phyloP scores from a whole-genome alignment of 2,113 vertebrate genomes.

The Hylia prasina region DNA sequence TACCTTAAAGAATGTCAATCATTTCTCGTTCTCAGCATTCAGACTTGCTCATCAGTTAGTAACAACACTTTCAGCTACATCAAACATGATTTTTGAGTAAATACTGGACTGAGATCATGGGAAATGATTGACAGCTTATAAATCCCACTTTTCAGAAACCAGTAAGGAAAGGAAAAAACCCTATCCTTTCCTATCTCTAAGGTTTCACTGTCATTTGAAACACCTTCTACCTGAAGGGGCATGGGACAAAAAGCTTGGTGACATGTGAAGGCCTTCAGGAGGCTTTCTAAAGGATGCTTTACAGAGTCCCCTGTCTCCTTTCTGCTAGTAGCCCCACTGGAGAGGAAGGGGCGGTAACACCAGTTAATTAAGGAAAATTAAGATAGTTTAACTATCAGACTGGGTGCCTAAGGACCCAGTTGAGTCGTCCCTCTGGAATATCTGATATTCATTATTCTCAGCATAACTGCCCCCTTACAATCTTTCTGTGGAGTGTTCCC shows the following conservation, averaged over 20 bases:
- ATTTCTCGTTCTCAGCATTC: conserved; percentile 60
- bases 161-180: background rate
- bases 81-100: conserved; percentile 66
- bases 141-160: conserved; percentile 3
- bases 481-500: background rate
- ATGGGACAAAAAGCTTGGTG: background rate
- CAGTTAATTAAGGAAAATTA: background rate
- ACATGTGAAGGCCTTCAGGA: background rate
- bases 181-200: conserved; percentile 7
- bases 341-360: background rate
- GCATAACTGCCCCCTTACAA: background rate
- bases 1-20: conserved; percentile 66
- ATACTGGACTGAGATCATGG: conserved; percentile 45
- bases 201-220: conserved; percentile 33
- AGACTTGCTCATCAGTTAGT: conserved; percentile 65
- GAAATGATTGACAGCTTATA: conserved; percentile 62
- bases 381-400: background rate
- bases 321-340: background rate
- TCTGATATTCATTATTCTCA: background rate
- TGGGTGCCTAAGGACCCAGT: background rate
- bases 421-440: background rate
- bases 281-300: background rate
- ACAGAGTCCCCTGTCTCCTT: background rate
- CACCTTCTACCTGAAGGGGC: background rate
- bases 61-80: conserved; percentile 59